Percentiles rank a stretch among this genome's conserved stretches.
These are phyloP conservation scores for Charanyca ferruginea DNA, from an alignment of 2,888 invertebrate species.

Conservation along the genomic window DNA sequence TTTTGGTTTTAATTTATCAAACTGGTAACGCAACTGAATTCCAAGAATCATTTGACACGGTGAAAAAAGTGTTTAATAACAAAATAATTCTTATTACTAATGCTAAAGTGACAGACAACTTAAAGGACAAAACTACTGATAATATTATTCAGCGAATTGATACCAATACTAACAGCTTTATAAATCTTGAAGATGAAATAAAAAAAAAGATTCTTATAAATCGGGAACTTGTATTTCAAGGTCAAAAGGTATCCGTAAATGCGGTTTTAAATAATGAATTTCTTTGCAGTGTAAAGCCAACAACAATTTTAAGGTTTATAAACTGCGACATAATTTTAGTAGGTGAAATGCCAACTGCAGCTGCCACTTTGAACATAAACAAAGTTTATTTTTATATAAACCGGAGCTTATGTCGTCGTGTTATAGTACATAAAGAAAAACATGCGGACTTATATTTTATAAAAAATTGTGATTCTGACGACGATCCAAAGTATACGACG, in stretches of 20 bases:
- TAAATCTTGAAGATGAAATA: slow-evolving; percentile 5
- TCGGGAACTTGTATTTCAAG: slow-evolving; percentile 37
- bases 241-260: slow-evolving; percentile 6
- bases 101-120: neutral
- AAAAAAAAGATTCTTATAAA: slow-evolving; percentile 25
- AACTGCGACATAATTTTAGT: slow-evolving; percentile 20
- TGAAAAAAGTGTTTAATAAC: slow-evolving; percentile 15
- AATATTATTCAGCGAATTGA: no score
- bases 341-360: slow-evolving; percentile 19
- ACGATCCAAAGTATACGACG: neutral
- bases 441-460: slow-evolving; percentile 3
- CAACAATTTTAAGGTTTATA: slow-evolving; percentile 22
- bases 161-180: slow-evolving; percentile 12
- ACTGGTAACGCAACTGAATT: neutral
- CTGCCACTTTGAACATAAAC: slow-evolving; percentile 2
- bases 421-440: slow-evolving; percentile 5
- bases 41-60: neutral
- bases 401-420: slow-evolving; percentile 28
- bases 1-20: slow-evolving; percentile 17
- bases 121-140: no score
- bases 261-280: slow-evolving; percentile 5
- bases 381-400: slow-evolving; percentile 21
- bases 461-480: neutral
- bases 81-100: slow-evolving; percentile 36
- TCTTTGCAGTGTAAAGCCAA: slow-evolving; percentile 15